Percentiles rank a stretch among this genome's conserved stretches.
These are phyloP conservation scores for Eulemur coronatus DNA, from an alignment of 2,797 vertebrate species.

Conservation along the genomic window DNA sequence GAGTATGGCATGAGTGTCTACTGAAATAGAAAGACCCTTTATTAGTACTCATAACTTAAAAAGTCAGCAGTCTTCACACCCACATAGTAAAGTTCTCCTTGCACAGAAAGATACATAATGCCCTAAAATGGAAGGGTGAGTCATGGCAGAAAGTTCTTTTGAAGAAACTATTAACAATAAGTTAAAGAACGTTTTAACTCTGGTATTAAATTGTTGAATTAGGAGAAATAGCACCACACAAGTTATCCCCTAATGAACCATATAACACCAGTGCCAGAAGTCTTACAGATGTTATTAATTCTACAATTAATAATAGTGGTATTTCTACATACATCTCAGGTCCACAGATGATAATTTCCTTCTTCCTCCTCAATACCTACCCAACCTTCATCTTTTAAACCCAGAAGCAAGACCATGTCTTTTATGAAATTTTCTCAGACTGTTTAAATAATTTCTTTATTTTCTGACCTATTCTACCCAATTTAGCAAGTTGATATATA, in stretches of 20 bases:
- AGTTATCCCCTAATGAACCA: not conserved
- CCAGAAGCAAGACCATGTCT: not conserved
- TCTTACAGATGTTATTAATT: not conserved
- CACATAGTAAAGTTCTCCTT: conserved; percentile 33
- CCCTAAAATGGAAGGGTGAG: conserved; percentile 44
- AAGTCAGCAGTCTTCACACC: conserved; percentile 26
- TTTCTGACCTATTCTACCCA: not conserved
- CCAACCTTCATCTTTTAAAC: not conserved
- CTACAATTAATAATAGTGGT: not conserved
- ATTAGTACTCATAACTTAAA: conserved; percentile 30
- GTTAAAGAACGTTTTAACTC: conserved; percentile 17
- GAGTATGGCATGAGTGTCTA: not conserved
- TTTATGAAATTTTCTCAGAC: not conserved
- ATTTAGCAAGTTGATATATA: not conserved
- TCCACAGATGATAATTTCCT: not conserved
- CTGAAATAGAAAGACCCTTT: conserved; percentile 21
- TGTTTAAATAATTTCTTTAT: conserved; percentile 11
- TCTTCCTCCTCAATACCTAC: not conserved
- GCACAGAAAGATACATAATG: conserved; percentile 15
- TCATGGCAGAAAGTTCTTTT: conserved; percentile 34
- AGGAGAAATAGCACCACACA: not conserved
- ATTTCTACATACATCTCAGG: not conserved
- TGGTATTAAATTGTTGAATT: conserved; percentile 9
- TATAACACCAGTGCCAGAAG: not conserved
- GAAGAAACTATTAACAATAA: conserved; percentile 37